Percentiles rank a stretch among this genome's conserved stretches.
These are phyloP conservation scores for Turritopsis dohrnii DNA, from an alignment of 30 jellyfish, hydroid and myxozoan species.

Conservation along the genomic window DNA sequence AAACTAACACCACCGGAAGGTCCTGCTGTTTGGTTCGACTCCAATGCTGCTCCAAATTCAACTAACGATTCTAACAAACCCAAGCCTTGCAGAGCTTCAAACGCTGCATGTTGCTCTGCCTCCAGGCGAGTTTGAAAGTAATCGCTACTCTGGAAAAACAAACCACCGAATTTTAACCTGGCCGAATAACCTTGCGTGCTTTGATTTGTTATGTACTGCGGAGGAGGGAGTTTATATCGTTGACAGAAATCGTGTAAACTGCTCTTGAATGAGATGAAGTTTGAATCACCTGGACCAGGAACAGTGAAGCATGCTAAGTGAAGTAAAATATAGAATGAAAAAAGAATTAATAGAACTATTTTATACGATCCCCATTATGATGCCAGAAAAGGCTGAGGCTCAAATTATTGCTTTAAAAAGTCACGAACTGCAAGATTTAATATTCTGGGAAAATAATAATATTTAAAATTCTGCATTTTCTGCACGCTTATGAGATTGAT, in stretches of 20 bases:
- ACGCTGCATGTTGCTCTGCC: conserved; percentile 98
- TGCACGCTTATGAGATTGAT: too few relatives aligned
- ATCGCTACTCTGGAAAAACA: conserved; percentile 95
- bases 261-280: conserved; percentile 89
- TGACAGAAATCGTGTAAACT: conserved; percentile 97
- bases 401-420: too few relatives aligned
- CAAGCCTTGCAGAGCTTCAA: conserved; percentile 94
- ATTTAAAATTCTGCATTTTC: too few relatives aligned
- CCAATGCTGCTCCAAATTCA: conserved; percentile 67
- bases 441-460: too few relatives aligned
- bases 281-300: conserved; percentile 89
- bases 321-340: too few relatives aligned
- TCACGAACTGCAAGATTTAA: too few relatives aligned
- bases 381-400: neutral
- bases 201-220: conserved; percentile 96
- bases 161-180: conserved; percentile 97
- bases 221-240: conserved; percentile 96
- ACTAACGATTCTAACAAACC: conserved; percentile 91
- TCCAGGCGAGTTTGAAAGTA: conserved; percentile 90
- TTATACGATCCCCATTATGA: neutral
- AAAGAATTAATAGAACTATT: neutral
- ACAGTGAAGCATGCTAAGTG: conserved; percentile 91
- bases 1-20: conserved; percentile 22
- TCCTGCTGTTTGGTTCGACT: conserved; percentile 12
- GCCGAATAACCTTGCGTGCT: conserved; percentile 97